Base-by-base conservation (phyloP, 2,888 invertebrate species). In the Mimachlamys varia region DNA sequence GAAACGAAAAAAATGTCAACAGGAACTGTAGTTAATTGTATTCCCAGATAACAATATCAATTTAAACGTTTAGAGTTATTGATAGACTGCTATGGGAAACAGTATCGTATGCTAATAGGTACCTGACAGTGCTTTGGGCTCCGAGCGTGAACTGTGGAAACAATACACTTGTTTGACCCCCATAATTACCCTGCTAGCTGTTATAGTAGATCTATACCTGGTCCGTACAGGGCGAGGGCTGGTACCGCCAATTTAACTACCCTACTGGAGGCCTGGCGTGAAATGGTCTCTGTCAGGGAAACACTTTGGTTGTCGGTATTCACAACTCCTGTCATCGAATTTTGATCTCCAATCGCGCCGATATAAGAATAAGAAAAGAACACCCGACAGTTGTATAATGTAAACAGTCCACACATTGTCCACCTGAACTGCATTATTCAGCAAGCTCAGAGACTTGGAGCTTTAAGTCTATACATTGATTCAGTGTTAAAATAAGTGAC, bases 181-280 rank as follows among this genome's bases (percentile, higher is more conserved):
- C 76, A 76, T 76, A 76, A 76, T 76, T 76, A 76, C 76, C 76
- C 19, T 27, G n/a, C 58, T 33, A 17, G 76, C 76, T 33, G 76
- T 12, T 2, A 22, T 10, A 33, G 76, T 33, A 27, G 58, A 22
- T 58, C 58, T 58, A n/a, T n/a, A 22, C 22, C 7, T 22, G 58
- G 58, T 19, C 58, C 58, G 58, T 58, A 58, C 58, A 58, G 22
- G 15, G 76, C 1, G 22, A 33, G 13, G 33, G 7, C 76, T 76
- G 76, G 76, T 76, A 76, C 76, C 76, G 22, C 5, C 33, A 33
- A 27, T 12, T 10, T 27, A n/a, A 62, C 22, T 22, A 62, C 62
- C n/a, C 5, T 33, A 58, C 22, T 33, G 76, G n/a, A 33, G 22
- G 33, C 22, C 33, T 76, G 76, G 27, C 13, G 76, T 76, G 0